Evolutionary conservation across 2,888 invertebrate species (phyloP), one percentile per base, ranked within the genome.

Genomic region (Laspeyria flexula): DNA sequence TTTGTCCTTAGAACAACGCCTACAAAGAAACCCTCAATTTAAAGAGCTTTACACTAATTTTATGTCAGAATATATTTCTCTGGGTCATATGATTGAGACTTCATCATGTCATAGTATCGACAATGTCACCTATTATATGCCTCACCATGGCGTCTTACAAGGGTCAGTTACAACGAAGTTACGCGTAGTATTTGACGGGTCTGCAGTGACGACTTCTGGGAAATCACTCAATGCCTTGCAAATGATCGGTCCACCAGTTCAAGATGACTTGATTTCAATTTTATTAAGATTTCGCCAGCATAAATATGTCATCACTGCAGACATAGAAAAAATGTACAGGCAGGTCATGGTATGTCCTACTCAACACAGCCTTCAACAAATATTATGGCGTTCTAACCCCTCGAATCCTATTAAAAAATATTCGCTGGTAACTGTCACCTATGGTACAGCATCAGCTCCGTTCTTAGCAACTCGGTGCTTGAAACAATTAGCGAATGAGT

Each of bases 191-290:
- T 46, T 46, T 11, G 40, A 46, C n/a, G 33, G 12, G 1, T 40
- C 40, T 3, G 15, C 34, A 1, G 12, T 15, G 18, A 25, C 47
- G 1, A 10, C 35, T 7, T 34, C 47, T 1, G 35, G 34, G 5
- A 1, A 16, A 4, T 47, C 41, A n/a, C 21, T 47, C 0, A 52
- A 33, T 30, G 44, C 35, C 7, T 18, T 45, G 9, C 37, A 41
- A n/a, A 29, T 15, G 35, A 41, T 41, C 6, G 52, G 43, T 3
- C 52, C 52, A 5, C 33, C 11, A 11, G 21, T 55, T 11, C 55
- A 55, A 35, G 50, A 55, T 25, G 30, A 29, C n/a, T 40, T 55
- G 27, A 27, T 46, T 13, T 38, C 23, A 4, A 52, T 46, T 9
- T 27, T 46, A 9, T 10, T 52, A 11, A 37, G 46, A 9, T 50